Percentiles rank a stretch among this genome's conserved stretches.
Evolutionary conservation across 2,888 invertebrate genomes (phyloP).

Genomic region (Himalopsyche kuldschensis): DNA sequence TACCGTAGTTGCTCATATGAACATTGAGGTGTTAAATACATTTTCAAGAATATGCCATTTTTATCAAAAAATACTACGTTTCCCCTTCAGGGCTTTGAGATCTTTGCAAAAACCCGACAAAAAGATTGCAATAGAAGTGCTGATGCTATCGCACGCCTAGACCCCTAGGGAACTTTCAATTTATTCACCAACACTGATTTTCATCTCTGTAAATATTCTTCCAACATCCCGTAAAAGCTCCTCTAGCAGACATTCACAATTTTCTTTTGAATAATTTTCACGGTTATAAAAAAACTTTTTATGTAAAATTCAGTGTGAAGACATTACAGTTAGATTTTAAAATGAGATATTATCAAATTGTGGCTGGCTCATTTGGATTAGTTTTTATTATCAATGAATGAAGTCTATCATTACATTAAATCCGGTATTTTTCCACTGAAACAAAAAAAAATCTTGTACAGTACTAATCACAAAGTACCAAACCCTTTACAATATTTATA

Average conservation of each 20-base stretch:
- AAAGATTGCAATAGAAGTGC: neutral
- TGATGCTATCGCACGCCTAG: slow-evolving; percentile 1
- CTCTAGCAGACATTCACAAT: neutral
- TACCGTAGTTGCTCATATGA: neutral
- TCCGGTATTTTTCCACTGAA: no score
- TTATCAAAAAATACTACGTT: neutral
- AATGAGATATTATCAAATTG: neutral
- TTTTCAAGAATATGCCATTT: neutral
- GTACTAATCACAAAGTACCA: no score
- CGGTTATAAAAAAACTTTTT: neutral
- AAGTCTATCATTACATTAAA: no score
- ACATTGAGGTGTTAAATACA: neutral
- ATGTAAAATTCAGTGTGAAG: neutral
- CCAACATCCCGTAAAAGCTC: neutral
- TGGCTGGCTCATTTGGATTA: neutral
- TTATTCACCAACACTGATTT: slow-evolving; percentile 30
- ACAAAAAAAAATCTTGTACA: no score
- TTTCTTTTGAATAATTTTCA: neutral
- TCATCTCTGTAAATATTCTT: slow-evolving; percentile 20
- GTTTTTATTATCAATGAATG: neutral
- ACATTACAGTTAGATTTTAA: neutral
- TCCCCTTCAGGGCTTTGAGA: neutral
- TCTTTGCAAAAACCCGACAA: neutral
- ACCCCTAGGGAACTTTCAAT: slow-evolving; percentile 28
- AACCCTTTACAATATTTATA: no score